Evolutionary conservation across 2,888 invertebrate genomes (phyloP).

Genomic region (Campoplex capitator): DNA sequence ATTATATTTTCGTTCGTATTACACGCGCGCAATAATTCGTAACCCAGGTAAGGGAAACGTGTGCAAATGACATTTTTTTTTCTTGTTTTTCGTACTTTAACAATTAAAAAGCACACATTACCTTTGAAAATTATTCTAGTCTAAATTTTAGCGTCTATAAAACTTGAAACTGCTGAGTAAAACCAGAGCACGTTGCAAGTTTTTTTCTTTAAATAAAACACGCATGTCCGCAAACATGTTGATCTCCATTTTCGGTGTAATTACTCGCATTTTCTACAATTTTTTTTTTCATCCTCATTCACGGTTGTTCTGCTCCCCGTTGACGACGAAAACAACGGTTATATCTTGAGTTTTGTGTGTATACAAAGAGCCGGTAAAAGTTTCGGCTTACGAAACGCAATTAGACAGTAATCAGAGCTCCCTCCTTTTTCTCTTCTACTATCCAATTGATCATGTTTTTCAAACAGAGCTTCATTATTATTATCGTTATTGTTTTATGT

Average conservation of each 20-base stretch:
- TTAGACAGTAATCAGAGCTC: slow-evolving; percentile 22
- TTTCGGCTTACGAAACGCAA: slow-evolving; percentile 30
- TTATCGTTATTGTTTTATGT: slow-evolving; percentile 59
- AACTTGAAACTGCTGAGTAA: slow-evolving; percentile 76
- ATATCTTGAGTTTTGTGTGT: background rate
- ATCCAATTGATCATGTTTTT: slow-evolving; percentile 26
- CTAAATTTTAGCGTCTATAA: slow-evolving; percentile 75
- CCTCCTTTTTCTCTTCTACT: background rate
- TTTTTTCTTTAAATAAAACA: background rate
- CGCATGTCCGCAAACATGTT: background rate
- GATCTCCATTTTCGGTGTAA: background rate
- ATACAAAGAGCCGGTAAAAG: slow-evolving; percentile 10
- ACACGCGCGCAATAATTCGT: slow-evolving; percentile 3
- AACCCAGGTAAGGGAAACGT: slow-evolving; percentile 66
- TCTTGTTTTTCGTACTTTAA: slow-evolving; percentile 52
- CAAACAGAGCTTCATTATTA: slow-evolving; percentile 13
- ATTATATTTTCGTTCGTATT: background rate
- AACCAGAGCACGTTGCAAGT: slow-evolving; percentile 15
- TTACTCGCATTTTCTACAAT: slow-evolving; percentile 28
- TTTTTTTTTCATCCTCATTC: slow-evolving; percentile 12
- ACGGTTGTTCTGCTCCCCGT: background rate
- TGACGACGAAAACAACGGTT: slow-evolving; percentile 6
- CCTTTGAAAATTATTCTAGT: slow-evolving; percentile 75
- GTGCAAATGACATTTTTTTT: slow-evolving; percentile 69
- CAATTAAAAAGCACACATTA: slow-evolving; percentile 75